phyloP scores from a whole-genome alignment of 2,113 vertebrate species.

The Romanogobio albipinnatus region DNA sequence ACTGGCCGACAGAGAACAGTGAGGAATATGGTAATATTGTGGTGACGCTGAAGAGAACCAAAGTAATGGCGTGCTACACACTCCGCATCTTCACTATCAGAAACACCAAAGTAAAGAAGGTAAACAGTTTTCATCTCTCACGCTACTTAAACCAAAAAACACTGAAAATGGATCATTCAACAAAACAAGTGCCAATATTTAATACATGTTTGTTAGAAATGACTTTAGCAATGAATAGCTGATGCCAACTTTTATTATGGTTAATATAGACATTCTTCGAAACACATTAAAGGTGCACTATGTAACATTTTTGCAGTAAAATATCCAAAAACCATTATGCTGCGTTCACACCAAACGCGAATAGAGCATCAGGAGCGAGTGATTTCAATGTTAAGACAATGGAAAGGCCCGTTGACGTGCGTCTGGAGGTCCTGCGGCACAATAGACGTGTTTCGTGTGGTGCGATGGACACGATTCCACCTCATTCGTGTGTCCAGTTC shows the following conservation, averaged over 20 bases:
- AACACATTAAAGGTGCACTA: background rate
- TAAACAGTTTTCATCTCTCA: constrained; percentile 54
- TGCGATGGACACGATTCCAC: no score
- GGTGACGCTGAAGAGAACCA: constrained; percentile 89
- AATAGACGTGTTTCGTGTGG: no score
- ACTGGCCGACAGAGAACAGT: constrained; percentile 91
- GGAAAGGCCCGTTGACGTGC: no score
- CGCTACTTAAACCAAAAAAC: background rate
- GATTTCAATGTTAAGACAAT: no score
- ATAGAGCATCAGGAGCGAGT: no score
- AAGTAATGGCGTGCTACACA: constrained; percentile 89
- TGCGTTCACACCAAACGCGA: no score
- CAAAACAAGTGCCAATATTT: background rate
- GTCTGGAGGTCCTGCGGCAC: no score
- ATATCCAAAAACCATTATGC: no score
- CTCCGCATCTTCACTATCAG: constrained; percentile 85
- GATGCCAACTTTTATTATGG: background rate
- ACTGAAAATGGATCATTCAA: background rate
- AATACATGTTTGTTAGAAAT: background rate
- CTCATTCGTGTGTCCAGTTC: no score
- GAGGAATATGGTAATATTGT: constrained; percentile 92
- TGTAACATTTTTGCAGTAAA: no score
- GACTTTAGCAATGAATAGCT: background rate
- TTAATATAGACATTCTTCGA: background rate
- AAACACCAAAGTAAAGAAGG: constrained; percentile 92